These are phyloP conservation scores for Sebastes diploproa DNA, from an alignment of 2,797 vertebrate species.

Conservation along the genomic window DNA sequence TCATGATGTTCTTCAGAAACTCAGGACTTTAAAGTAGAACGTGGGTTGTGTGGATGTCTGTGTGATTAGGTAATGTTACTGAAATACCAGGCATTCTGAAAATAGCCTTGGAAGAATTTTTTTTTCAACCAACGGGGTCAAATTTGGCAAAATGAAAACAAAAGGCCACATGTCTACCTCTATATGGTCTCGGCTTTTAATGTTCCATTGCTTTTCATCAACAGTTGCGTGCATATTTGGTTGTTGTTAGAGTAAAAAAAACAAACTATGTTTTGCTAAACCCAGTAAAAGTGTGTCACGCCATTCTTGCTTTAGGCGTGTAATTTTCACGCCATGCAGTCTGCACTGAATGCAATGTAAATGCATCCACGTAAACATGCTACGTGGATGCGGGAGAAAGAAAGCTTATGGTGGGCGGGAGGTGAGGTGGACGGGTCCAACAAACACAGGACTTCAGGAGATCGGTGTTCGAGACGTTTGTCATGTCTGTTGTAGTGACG, in stretches of 20 bases:
- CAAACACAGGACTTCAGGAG: too few relatives aligned
- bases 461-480: too few relatives aligned
- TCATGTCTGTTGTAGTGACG: too few relatives aligned
- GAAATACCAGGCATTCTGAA: slow-evolving; percentile 21
- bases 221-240: not conserved
- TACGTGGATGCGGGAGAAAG: too few relatives aligned
- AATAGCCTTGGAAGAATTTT: not conserved
- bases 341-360: not conserved
- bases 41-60: slow-evolving; percentile 26
- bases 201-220: not conserved
- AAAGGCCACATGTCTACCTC: not conserved
- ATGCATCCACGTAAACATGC: not conserved
- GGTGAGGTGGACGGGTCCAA: too few relatives aligned
- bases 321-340: not conserved
- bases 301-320: too few relatives aligned
- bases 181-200: not conserved
- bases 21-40: not conserved
- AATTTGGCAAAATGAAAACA: not conserved
- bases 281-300: accelerated
- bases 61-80: slow-evolving; percentile 14
- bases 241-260: not conserved
- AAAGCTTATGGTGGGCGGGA: too few relatives aligned
- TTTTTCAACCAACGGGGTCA: not conserved
- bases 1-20: slow-evolving; percentile 31
- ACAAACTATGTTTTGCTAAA: accelerated